Percentiles rank a stretch among this genome's conserved stretches.
Conservation (phyloP, 2,888 invertebrate species). For the Phragmatobia fuliginosa region DNA sequence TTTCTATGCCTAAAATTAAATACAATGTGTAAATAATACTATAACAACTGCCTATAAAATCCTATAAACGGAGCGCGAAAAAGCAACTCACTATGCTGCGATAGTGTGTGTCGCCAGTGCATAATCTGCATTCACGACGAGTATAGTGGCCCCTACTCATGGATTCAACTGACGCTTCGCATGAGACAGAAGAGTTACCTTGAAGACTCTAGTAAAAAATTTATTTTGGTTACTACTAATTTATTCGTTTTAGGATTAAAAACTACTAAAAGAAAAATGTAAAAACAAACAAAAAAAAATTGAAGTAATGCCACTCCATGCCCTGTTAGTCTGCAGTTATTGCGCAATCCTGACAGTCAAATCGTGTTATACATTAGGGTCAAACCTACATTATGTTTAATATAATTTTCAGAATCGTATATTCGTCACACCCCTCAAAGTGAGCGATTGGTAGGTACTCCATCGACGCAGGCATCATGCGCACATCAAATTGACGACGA, state of each 20-base stretch:
- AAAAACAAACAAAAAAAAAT: neutral
- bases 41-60: too few relatives aligned
- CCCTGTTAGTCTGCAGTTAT: neutral
- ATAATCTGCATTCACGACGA: too few relatives aligned
- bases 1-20: neutral
- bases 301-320: neutral
- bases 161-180: too few relatives aligned
- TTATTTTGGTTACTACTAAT: too few relatives aligned
- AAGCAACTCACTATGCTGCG: too few relatives aligned
- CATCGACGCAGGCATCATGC: conserved; percentile 19
- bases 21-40: too few relatives aligned
- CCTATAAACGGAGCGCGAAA: too few relatives aligned
- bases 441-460: conserved; percentile 21
- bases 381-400: conserved; percentile 4
- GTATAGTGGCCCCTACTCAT: too few relatives aligned
- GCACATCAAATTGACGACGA: conserved; percentile 34
- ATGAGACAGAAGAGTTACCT: too few relatives aligned
- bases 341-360: neutral
- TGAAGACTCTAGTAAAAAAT: too few relatives aligned
- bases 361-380: conserved; percentile 2
- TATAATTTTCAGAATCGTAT: neutral
- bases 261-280: neutral
- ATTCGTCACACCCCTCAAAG: conserved; percentile 13
- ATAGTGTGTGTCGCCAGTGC: too few relatives aligned
- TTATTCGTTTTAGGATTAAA: neutral